A percentile compares a stretch with the other conserved stretches of the same genome.
Conservation (phyloP, 2,797 vertebrate genomes). For the Lycodopsis pacificus region DNA sequence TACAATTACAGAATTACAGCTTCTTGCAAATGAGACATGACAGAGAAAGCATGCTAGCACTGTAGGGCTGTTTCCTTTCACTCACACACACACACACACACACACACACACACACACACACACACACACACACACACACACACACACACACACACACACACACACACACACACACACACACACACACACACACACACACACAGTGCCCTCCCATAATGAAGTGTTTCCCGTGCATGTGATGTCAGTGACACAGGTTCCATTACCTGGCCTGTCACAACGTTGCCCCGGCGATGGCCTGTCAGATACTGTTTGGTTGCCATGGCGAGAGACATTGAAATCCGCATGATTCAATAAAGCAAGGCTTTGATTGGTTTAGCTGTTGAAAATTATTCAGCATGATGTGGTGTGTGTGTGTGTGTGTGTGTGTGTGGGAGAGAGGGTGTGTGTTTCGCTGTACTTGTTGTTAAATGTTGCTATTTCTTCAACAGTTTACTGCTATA, state of each 20-base stretch:
- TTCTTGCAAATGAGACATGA: slow-evolving; percentile 80
- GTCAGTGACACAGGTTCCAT: slow-evolving; percentile 77
- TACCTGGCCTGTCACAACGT: slow-evolving; percentile 76
- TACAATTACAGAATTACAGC: slow-evolving; percentile 80
- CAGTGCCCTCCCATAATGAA: slow-evolving; percentile 64
- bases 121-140: no score
- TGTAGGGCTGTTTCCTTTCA: slow-evolving; percentile 55
- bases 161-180: slow-evolving; percentile 6
- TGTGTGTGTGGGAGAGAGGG: not conserved
- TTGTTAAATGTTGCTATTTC: not conserved
- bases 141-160: no score
- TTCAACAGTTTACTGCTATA: not conserved
- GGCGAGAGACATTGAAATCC: slow-evolving; percentile 62
- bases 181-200: slow-evolving; percentile 21
- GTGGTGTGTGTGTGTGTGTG: not conserved
- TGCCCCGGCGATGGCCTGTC: slow-evolving; percentile 66
- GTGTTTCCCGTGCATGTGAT: slow-evolving; percentile 61
- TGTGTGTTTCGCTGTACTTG: not conserved
- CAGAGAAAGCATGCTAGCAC: slow-evolving; percentile 62
- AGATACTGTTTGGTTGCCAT: slow-evolving; percentile 67
- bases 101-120: no score
- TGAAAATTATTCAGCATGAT: slow-evolving; percentile 18
- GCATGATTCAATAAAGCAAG: slow-evolving; percentile 56
- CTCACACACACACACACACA: not conserved
- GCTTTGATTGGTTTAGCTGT: slow-evolving; percentile 56